Base-by-base conservation (phyloP, 2,797 vertebrate genomes). In the Argyrosomus regius region DNA sequence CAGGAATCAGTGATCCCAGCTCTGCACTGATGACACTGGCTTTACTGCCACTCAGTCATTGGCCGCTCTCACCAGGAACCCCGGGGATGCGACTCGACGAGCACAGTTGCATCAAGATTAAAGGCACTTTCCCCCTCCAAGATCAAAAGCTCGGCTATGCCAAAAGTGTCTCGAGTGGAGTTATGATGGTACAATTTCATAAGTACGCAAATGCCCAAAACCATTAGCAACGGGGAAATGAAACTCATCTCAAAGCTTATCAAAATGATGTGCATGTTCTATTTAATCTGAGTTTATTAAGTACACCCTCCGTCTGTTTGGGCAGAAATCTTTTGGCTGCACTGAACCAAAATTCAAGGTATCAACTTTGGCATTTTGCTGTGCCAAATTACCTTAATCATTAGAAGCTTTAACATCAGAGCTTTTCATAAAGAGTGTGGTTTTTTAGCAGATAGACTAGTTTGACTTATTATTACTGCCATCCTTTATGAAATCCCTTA, bases 41-140 rank as follows among this genome's bases (percentile, higher is more conserved):
- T 92, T 88, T 83, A 83, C 87, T 46, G 81, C 79, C 81, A 77
- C 85, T 92, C 89, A 75, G 75, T 85, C 82, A 73, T 68, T 63
- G 70, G 3, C 75, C 31, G 69, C 82, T 86, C 89, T 91, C 87
- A 71, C 83, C 86, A 70, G 59, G 69, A 86, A 62, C 89, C 81
- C 86, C 3, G 0, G 91, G 80, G 91, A 92, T 13, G 22, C 10
- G 72, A 72, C 77, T 84, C 24, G 22, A 54, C 4, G 50, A 86
- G 65, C 83, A 78, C 83, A 89, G 89, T 89, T 84, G 82, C 82
- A 65, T 78, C 80, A 82, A 91, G 89, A 93, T 92, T 89, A 93
- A 93, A 93, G 84, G 63, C 70, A 76, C 84, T 88, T 87, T 85
- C 6, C 69, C 70, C 74, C 43, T 81, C 77, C 48, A 31, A 85